Percentiles rank a stretch among this genome's conserved stretches.
These are phyloP conservation scores for Eudemis profundana DNA, from an alignment of 2,888 invertebrate species.

Conservation along the genomic window DNA sequence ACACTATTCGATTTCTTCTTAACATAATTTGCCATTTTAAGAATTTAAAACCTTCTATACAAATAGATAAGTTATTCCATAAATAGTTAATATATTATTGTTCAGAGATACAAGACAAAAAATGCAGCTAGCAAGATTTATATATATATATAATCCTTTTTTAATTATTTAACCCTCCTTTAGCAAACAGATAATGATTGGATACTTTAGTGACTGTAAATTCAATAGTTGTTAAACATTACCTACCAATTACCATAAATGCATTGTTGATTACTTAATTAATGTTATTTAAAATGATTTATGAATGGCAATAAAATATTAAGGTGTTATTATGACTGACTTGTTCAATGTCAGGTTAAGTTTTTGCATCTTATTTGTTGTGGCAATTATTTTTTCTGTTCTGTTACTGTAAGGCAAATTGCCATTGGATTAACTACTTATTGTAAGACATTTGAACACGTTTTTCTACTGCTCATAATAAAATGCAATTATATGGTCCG, in stretches of 20 bases:
- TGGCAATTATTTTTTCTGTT: neutral
- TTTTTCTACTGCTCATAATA: too few species aligned
- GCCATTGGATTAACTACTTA: neutral
- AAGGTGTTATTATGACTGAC: constrained; percentile 13
- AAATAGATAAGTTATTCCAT: neutral
- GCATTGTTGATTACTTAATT: constrained; percentile 19
- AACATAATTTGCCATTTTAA: neutral
- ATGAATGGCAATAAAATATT: constrained; percentile 35
- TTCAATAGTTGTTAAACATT: constrained; percentile 12
- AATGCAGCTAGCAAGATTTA: neutral
- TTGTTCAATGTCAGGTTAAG: neutral
- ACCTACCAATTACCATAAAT: constrained; percentile 4
- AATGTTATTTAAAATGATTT: constrained; percentile 28
- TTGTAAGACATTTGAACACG: too few species aligned
- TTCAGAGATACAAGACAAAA: neutral
- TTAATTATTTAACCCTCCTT: neutral
- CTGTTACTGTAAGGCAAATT: neutral
- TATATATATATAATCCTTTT: neutral
- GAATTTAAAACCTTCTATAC: neutral
- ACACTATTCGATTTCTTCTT: neutral
- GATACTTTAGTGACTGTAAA: constrained; percentile 1
- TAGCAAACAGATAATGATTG: neutral
- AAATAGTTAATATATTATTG: neutral
- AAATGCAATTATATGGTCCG: constrained; percentile 3
- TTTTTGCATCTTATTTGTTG: neutral